Evolutionary conservation across 2,797 vertebrate species (phyloP), one percentile per base, ranked within the genome.

Genomic region (Tinamus major): DNA sequence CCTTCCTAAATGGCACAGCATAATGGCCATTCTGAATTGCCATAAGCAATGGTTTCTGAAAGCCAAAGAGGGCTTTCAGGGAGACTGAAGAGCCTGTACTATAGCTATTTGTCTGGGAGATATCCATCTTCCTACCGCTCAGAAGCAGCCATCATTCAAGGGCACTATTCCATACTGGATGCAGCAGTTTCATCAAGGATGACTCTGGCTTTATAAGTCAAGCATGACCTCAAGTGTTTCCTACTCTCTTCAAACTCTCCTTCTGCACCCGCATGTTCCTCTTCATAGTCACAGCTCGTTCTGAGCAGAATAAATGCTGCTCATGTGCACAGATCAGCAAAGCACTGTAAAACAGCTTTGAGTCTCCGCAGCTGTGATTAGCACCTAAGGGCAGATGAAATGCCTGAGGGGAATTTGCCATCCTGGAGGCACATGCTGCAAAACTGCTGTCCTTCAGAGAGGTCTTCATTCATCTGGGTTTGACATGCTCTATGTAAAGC

Each of bases 261-360:
- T n/a, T 37, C 69, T 37, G 49, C 68, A 74, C 68, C 68, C 0
- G 0, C 37, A 13, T 37, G 13, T 18, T 41, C 48, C n/a, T 68
- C 69, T 20, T 33, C 58, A 7, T 6, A 18, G 39, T 12, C 71
- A 53, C 1, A 0, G 37, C 53, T 48, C 0, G 0, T 24, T 83
- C 76, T 33, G 26, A 0, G 0, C 64, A 55, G 42, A 68, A 29
- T 21, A 56, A 80, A 64, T 2, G 0, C 81, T 35, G 48, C 85
- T 61, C 2, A 0, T 4, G 51, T n/a, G 62, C 55, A 4, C 29
- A 24, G 55, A 23, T 33, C 35, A 41, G 74, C 53, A 51, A 35
- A 1, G 8, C 33, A 1, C 46, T 4, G 61, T 37, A 31, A 5
- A 74, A 62, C 53, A 67, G 46, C 74, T 77, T 10, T 3, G 14